Evolutionary conservation across 2,113 vertebrate genomes (phyloP), one percentile per base, ranked within the genome.

Genomic region (Tapirus terrestris): DNA sequence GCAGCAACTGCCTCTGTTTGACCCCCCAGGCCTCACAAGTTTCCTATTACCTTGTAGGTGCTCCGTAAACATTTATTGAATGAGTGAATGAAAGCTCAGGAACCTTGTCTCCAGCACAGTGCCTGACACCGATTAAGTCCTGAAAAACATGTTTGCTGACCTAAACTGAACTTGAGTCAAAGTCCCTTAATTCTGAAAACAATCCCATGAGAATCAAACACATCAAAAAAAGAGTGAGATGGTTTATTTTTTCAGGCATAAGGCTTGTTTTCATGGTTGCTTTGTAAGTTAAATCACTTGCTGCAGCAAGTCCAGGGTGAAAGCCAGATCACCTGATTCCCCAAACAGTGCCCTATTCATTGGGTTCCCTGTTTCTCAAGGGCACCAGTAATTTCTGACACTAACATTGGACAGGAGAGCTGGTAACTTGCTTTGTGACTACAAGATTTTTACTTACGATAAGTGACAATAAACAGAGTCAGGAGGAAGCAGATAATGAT

Each of bases 381-480:
- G 56, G 65, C 36, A 21, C 73, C 29, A 65, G 58, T 63, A 67
- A 70, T 96, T 93, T 91, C 91, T 82, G 39, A 77, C 53, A 72
- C 53, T 65, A 73, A 84, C 17, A 36, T 88, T 96, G 53, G 25
- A 77, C 3, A 77, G 58, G 3, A 88, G 58, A 87, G 53, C 68
- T 87, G 67, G 21, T 89, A 53, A 61, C 63, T 94, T 63, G 45
- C 25, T 96, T 96, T 80, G 48, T 72, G 51, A 51, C 89, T 92
- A 65, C 33, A 91, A 84, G 86, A 89, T 89, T 96, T 97, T 96
- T 92, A 65, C 43, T 63, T n/a, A 94, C 80, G 89, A 94, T 93
- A 79, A 89, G 68, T 45, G 61, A 83, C 27, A 88, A 72, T 39
- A 94, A 88, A 65, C 25, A 63, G 88, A 89, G 33, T 65, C 12